Conservation (phyloP, 2,797 vertebrate genomes). For the Periophthalmus magnuspinnatus region DNA sequence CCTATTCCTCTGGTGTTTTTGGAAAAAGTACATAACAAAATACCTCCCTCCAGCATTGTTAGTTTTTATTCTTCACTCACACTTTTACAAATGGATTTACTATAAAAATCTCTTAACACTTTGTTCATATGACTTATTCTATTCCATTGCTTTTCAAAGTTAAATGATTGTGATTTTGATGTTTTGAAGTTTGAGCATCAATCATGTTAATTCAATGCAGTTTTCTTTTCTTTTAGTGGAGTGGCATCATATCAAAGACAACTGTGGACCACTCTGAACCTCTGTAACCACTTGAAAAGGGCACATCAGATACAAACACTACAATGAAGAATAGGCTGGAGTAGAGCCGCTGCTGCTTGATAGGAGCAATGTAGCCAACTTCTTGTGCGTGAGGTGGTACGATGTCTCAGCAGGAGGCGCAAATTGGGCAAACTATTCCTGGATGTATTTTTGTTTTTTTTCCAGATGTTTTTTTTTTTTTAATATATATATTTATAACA, state of each 20-base stretch:
- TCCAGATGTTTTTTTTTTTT: not conserved
- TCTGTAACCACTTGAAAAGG: not conserved
- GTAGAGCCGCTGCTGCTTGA: not conserved
- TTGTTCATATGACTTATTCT: constrained; percentile 4
- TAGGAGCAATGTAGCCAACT: not conserved
- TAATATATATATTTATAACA: too few species aligned
- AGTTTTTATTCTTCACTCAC: too few species aligned
- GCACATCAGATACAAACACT: not conserved
- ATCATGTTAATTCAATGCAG: constrained; percentile 33
- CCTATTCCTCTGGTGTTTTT: not conserved
- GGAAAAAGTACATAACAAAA: not conserved
- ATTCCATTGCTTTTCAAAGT: constrained; percentile 9
- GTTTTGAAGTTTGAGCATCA: constrained; percentile 15
- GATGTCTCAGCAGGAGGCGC: not conserved
- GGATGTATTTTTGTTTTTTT: not conserved
- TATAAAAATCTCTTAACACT: not conserved
- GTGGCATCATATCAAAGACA: constrained; percentile 42
- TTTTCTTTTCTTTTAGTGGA: constrained; percentile 15
- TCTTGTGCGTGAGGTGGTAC: not conserved
- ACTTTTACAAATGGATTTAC: not conserved
- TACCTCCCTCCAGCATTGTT: too few species aligned
- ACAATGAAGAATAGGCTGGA: not conserved
- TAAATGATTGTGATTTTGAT: constrained; percentile 32
- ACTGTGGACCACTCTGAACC: constrained; percentile 17
- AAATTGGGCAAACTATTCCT: not conserved